These are phyloP conservation scores for Folsomia candida DNA, from an alignment of 2,888 invertebrate species.

Conservation along the genomic window DNA sequence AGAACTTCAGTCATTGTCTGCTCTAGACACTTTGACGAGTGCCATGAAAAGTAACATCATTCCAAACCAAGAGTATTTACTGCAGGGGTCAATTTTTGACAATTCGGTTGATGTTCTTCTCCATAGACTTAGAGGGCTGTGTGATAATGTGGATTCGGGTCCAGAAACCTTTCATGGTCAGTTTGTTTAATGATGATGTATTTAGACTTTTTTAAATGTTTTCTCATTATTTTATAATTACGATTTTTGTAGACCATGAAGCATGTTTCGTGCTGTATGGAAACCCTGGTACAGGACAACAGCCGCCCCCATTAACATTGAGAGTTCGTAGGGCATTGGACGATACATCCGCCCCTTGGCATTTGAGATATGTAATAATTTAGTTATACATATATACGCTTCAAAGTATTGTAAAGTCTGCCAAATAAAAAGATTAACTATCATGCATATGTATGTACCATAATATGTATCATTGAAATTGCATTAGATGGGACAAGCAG, in stretches of 20 bases:
- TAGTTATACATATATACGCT: too few species aligned
- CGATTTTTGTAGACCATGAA: too few species aligned
- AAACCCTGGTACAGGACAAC: constrained; percentile 12
- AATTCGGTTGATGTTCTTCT: constrained; percentile 84
- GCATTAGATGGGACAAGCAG: constrained; percentile 40
- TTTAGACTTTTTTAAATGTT: constrained; percentile 55
- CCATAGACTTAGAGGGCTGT: constrained; percentile 83
- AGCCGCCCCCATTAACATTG: constrained; percentile 65
- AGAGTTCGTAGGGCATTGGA: constrained; percentile 81
- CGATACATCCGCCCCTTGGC: constrained; percentile 80
- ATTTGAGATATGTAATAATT: constrained; percentile 87
- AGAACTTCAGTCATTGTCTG: constrained; percentile 54
- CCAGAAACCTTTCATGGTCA: constrained; percentile 90
- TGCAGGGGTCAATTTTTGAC: constrained; percentile 91
- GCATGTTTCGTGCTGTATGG: constrained; percentile 34
- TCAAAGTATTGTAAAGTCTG: too few species aligned
- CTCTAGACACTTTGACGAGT: constrained; percentile 73
- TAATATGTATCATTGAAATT: background rate
- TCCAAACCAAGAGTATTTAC: constrained; percentile 87
- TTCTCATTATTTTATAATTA: too few species aligned
- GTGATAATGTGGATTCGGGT: constrained; percentile 86
- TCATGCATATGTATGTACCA: background rate
- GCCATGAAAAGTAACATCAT: constrained; percentile 79
- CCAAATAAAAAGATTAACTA: background rate
- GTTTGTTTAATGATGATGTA: too few species aligned